A percentile compares a stretch with the other conserved stretches of the same genome.
These are phyloP conservation scores for Sarotherodon lohbergeri DNA, from an alignment of 2,113 vertebrate genomes.

Conservation along the genomic window DNA sequence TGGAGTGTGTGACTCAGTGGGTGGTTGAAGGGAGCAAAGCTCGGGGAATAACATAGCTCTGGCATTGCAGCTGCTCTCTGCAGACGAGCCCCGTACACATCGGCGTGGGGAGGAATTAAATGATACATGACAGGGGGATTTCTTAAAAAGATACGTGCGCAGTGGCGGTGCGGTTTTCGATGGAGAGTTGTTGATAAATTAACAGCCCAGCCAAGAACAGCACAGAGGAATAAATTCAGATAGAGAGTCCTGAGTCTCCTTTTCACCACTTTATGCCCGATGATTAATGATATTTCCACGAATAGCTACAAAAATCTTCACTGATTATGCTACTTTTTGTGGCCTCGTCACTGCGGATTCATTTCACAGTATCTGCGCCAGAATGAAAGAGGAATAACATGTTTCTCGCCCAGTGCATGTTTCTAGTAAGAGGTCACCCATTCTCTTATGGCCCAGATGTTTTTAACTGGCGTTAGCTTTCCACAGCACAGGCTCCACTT, in stretches of 20 bases:
- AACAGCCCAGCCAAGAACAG: not conserved
- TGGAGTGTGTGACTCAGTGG: slow-evolving; percentile 27
- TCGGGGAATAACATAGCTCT: slow-evolving; percentile 19
- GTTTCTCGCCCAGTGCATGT: slow-evolving; percentile 39
- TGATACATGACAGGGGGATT: not conserved
- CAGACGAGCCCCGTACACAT: slow-evolving; percentile 17
- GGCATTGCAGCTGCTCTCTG: slow-evolving; percentile 48
- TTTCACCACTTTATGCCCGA: not conserved
- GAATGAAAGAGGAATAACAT: slow-evolving; percentile 34
- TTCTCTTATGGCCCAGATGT: slow-evolving; percentile 59
- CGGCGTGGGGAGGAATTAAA: not conserved
- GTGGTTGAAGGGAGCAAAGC: slow-evolving; percentile 42
- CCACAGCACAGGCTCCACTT: slow-evolving; percentile 26
- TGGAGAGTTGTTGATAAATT: not conserved
- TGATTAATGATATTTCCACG: slow-evolving; percentile 26
- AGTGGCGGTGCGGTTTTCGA: not conserved
- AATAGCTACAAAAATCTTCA: not conserved
- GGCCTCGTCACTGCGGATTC: not conserved
- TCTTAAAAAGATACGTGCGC: not conserved
- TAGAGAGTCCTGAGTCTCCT: fast-evolving
- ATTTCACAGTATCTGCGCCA: slow-evolving; percentile 12
- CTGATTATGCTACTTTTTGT: not conserved
- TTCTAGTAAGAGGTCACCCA: slow-evolving; percentile 53
- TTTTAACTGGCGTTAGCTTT: slow-evolving; percentile 41
- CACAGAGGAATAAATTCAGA: not conserved